A percentile compares a stretch with the other conserved stretches of the same genome.
phyloP scores from a whole-genome alignment of 2,888 invertebrate genomes.

The Ennomos quercinarius region DNA sequence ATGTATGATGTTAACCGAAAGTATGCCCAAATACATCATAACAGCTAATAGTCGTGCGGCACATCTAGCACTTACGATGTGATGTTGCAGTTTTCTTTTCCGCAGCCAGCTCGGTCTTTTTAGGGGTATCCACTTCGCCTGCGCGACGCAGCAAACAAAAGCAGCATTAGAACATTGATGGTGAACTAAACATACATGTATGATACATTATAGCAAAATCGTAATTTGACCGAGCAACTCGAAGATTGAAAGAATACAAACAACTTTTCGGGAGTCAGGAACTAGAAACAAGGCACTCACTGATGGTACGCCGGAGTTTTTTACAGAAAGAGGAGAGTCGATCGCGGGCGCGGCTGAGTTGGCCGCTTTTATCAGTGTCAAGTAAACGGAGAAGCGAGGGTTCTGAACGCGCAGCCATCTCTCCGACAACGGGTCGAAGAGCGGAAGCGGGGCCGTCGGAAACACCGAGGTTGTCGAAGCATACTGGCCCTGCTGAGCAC shows the following conservation, averaged over 20 bases:
- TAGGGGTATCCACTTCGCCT: constrained; percentile 84
- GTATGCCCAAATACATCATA: constrained; percentile 30
- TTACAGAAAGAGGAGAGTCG: constrained; percentile 79
- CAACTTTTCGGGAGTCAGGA: constrained; percentile 7
- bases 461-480: constrained; percentile 81
- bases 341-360: constrained; percentile 77
- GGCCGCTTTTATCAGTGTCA: constrained; percentile 74
- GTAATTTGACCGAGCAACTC: constrained; percentile 22
- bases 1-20: constrained; percentile 39
- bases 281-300: constrained; percentile 66
- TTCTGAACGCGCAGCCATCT: constrained; percentile 73
- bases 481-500: constrained; percentile 80
- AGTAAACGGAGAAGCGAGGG: constrained; percentile 75
- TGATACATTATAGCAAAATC: constrained; percentile 43
- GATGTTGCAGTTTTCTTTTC: constrained; percentile 80
- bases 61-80: constrained; percentile 84
- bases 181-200: constrained; percentile 52
- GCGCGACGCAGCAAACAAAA: constrained; percentile 80
- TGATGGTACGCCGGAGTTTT: constrained; percentile 81
- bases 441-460: constrained; percentile 68
- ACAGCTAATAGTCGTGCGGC: constrained; percentile 62
- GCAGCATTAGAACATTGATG: constrained; percentile 81
- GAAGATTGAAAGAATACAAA: constrained; percentile 29
- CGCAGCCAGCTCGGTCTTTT: constrained; percentile 80
- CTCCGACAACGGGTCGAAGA: constrained; percentile 74